Evolutionary conservation across 1,140 invertebrate genomes (phyloP).

Genomic region (Hestina assimilis): DNA sequence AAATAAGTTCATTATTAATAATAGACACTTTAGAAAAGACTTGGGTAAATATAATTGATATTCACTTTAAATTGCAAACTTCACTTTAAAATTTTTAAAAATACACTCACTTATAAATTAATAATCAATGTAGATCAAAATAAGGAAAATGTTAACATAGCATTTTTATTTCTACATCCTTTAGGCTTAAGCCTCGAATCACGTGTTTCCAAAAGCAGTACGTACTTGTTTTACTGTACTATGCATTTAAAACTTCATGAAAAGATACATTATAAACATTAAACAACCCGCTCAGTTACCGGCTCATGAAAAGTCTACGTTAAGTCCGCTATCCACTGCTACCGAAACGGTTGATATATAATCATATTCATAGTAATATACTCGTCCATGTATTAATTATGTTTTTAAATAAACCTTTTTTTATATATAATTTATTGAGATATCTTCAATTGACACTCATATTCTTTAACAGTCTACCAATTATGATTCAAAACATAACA

Average conservation of each 20-base stretch:
- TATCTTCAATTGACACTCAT: no score
- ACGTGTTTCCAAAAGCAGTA: not conserved
- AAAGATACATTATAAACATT: not conserved
- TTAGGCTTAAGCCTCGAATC: conserved; percentile 4
- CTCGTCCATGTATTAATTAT: no score
- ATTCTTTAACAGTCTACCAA: no score
- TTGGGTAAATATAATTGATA: no score
- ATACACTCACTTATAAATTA: not conserved
- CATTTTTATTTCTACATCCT: not conserved
- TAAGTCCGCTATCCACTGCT: not conserved
- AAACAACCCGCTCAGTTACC: not conserved
- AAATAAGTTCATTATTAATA: no score
- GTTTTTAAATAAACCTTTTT: no score
- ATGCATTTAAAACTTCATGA: conserved; percentile 10
- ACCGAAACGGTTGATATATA: not conserved
- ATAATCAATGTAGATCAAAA: not conserved
- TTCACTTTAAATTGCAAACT: no score
- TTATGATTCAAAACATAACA: no score
- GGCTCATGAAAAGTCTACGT: not conserved
- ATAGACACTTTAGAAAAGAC: no score
- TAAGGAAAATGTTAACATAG: not conserved
- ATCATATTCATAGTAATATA: not conserved
- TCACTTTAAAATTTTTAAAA: no score
- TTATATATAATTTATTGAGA: no score
- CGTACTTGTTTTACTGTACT: conserved; percentile 6